These are phyloP conservation scores for Epistrophe grossulariae DNA, from an alignment of 2,888 invertebrate species.

Conservation along the genomic window DNA sequence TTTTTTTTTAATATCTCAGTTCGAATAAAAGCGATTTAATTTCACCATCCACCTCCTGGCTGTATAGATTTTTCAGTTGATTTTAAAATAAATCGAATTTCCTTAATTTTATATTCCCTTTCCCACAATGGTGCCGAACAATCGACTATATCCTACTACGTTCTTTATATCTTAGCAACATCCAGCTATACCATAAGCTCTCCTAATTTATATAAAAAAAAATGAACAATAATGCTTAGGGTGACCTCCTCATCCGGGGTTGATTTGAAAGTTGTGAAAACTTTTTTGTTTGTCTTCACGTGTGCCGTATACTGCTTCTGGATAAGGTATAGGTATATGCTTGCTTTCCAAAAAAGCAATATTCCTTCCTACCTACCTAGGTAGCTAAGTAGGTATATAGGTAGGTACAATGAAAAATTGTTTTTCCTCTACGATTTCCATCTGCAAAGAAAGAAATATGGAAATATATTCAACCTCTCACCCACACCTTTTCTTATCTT, in stretches of 20 bases:
- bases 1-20: background rate
- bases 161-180: constrained; percentile 42
- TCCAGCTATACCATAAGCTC: constrained; percentile 51
- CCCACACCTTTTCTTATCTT: background rate
- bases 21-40: constrained; percentile 1
- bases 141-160: background rate
- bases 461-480: constrained; percentile 29
- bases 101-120: constrained; percentile 78
- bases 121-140: constrained; percentile 42
- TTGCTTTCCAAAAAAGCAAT: constrained; percentile 36
- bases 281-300: constrained; percentile 51
- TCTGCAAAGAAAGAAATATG: constrained; percentile 54
- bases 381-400: background rate
- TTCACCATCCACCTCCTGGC: constrained; percentile 2
- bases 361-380: background rate
- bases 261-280: constrained; percentile 27
- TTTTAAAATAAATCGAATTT: constrained; percentile 80
- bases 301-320: constrained; percentile 44
- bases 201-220: constrained; percentile 12
- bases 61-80: constrained; percentile 60
- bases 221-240: background rate
- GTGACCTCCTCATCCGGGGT: constrained; percentile 27
- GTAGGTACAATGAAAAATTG: constrained; percentile 66
- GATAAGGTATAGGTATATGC: background rate
- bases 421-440: constrained; percentile 62